Evolutionary conservation across 2,888 invertebrate genomes (phyloP).

Genomic region (Dyspetes luteomarginatus): DNA sequence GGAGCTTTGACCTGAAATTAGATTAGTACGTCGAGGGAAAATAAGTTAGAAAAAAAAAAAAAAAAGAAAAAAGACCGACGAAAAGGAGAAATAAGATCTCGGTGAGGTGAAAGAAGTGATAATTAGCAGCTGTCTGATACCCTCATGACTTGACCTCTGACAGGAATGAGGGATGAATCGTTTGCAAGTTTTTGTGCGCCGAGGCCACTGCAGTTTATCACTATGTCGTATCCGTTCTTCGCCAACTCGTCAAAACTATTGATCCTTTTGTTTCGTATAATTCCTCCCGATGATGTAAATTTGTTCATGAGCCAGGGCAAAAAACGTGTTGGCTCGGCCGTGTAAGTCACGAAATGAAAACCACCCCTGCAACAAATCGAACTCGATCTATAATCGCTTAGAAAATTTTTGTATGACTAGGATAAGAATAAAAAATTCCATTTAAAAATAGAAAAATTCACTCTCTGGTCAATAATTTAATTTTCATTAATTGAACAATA

Average conservation of each 20-base stretch:
- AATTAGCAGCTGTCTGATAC: slow-evolving; percentile 80
- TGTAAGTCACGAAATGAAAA: slow-evolving; percentile 87
- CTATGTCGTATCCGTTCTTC: slow-evolving; percentile 85
- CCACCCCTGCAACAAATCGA: slow-evolving; percentile 85
- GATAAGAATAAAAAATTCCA: not conserved
- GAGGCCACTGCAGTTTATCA: slow-evolving; percentile 93
- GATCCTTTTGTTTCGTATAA: slow-evolving; percentile 84
- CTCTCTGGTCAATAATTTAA: slow-evolving; percentile 7
- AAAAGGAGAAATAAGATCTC: not conserved
- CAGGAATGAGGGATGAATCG: slow-evolving; percentile 87
- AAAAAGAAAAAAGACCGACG: not conserved
- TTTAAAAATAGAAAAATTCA: not conserved
- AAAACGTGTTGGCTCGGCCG: slow-evolving; percentile 87
- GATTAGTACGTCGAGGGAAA: not conserved
- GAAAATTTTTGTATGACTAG: not conserved
- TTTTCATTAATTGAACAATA: not conserved
- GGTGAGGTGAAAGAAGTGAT: not conserved
- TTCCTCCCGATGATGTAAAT: slow-evolving; percentile 87
- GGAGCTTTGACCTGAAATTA: slow-evolving; percentile 87
- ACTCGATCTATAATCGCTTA: not conserved
- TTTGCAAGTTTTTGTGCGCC: slow-evolving; percentile 87
- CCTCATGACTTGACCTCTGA: slow-evolving; percentile 90
- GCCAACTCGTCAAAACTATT: slow-evolving; percentile 84
- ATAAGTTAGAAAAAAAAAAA: slow-evolving; percentile 21
- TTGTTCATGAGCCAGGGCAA: slow-evolving; percentile 88